Base-by-base conservation (phyloP, 2,797 vertebrate genomes). In the Mus spretus region DNA sequence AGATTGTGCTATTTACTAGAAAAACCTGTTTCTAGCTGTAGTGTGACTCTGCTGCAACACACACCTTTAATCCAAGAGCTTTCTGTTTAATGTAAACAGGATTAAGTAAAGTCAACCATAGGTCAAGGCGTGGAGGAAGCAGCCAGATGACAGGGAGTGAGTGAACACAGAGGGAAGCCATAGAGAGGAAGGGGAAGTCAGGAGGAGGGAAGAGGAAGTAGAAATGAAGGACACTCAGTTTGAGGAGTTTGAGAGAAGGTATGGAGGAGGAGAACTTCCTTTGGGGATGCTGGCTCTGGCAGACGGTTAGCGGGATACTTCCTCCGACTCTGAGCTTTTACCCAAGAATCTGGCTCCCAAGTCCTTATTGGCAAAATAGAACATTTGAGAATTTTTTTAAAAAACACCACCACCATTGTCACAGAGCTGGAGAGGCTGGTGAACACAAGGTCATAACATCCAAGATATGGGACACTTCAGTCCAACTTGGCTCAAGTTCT, bases 401-500 rank as follows among this genome's bases (percentile, higher is more conserved):
- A 26, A 67, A 70, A 19, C 34, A n/a, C 2, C 67, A 67, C 13
- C 65, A 70, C 67, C 67, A n/a, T 70, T n/a, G 67, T 61, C 6
- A 14, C 55, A 57, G 37, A 13, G 24, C 24, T 7, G 55, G n/a
- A 61, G 50, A 93, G 55, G 50, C 26, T 0, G 22, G 20, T 24
- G 70, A 28, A 50, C 50, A n/a, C 2, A 0, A 11, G 31, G 9
- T 9, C 78, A 53, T 26, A 0, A 37, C 44, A 79, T 7, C 7
- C 8, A 59, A 53, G 59, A 9, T n/a, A 10, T 3, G 0, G n/a
- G 37, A 37, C 34, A 3, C 4, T 19, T 28, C 28, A 4, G 1
- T 20, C 37, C n/a, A 88, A 53, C 44, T 50, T 84, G 44, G 53
- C 47, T 13, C 31, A 50, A 34, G 13, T 9, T 26, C 47, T 37